A percentile compares a stretch with the other conserved stretches of the same genome.
phyloP scores from a whole-genome alignment of 2,113 vertebrate genomes.

The Lucifuga dentata region DNA sequence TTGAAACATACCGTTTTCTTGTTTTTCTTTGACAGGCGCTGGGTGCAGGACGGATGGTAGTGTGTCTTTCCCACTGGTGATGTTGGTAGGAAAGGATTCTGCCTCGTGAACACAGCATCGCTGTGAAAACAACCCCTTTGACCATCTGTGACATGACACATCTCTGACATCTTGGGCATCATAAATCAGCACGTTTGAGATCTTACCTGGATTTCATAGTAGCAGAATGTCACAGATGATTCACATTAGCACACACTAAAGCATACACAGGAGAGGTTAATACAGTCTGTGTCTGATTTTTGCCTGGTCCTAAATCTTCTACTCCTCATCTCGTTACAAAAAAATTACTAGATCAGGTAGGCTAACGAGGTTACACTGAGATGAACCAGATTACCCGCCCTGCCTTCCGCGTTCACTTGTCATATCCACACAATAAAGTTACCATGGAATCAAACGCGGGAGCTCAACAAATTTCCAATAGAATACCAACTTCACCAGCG shows the following conservation, averaged over 20 bases:
- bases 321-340: background rate
- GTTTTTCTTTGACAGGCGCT: constrained; percentile 68
- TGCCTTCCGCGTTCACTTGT: constrained; percentile 7
- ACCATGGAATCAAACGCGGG: constrained; percentile 26
- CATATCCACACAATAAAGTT: constrained; percentile 27
- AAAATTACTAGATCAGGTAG: too few relatives aligned
- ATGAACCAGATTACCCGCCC: background rate
- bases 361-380: too few relatives aligned
- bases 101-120: constrained; percentile 73
- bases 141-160: background rate
- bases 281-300: background rate
- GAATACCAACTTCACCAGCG: background rate
- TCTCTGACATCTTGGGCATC: background rate
- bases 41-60: constrained; percentile 68
- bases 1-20: constrained; percentile 64
- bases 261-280: background rate
- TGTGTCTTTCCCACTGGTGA: constrained; percentile 49
- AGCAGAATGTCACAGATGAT: background rate
- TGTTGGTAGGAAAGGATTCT: constrained; percentile 71
- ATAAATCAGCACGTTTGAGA: background rate
- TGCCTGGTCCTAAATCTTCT: background rate
- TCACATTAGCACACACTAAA: background rate
- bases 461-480: background rate
- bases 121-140: constrained; percentile 55
- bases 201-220: constrained; percentile 80